Evolutionary conservation across 2,797 vertebrate genomes (phyloP).

Genomic region (Epinephelus malabaricus): DNA sequence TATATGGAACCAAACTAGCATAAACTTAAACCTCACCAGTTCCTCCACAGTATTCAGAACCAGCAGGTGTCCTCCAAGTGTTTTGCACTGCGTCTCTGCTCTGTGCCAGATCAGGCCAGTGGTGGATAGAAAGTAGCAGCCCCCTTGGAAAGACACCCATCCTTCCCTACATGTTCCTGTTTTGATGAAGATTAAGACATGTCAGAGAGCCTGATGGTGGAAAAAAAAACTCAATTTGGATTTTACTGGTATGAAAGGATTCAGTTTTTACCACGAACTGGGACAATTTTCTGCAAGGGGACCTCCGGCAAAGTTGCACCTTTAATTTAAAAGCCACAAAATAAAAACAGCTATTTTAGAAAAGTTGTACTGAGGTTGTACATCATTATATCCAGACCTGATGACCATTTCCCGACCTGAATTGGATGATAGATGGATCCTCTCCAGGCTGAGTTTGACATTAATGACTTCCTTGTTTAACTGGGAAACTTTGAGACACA

Average conservation of each 20-base stretch:
- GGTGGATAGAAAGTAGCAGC: constrained; percentile 77
- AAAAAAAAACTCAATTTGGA: background rate
- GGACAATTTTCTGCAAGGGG: background rate
- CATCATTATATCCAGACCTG: background rate
- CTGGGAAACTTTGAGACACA: constrained; percentile 71
- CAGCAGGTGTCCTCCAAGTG: constrained; percentile 69
- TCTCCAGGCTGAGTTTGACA: constrained; percentile 62
- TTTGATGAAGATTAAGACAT: background rate
- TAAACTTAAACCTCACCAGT: constrained; percentile 68
- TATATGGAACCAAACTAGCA: background rate
- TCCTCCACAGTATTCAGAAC: constrained; percentile 77
- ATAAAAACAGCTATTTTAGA: background rate
- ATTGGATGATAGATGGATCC: background rate
- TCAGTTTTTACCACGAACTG: constrained; percentile 65
- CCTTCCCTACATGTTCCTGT: constrained; percentile 74
- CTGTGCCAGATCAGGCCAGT: constrained; percentile 54
- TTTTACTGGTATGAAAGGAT: background rate
- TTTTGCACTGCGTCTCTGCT: constrained; percentile 71
- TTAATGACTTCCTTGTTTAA: constrained; percentile 72
- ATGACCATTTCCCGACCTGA: constrained; percentile 36
- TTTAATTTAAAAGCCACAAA: background rate
- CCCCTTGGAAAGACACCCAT: constrained; percentile 73
- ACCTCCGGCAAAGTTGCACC: background rate
- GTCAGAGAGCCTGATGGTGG: background rate
- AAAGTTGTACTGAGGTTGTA: background rate